A percentile compares a stretch with the other conserved stretches of the same genome.
Evolutionary conservation across 1,140 invertebrate species (phyloP).

Genomic region (Anoplolepis gracilipes): DNA sequence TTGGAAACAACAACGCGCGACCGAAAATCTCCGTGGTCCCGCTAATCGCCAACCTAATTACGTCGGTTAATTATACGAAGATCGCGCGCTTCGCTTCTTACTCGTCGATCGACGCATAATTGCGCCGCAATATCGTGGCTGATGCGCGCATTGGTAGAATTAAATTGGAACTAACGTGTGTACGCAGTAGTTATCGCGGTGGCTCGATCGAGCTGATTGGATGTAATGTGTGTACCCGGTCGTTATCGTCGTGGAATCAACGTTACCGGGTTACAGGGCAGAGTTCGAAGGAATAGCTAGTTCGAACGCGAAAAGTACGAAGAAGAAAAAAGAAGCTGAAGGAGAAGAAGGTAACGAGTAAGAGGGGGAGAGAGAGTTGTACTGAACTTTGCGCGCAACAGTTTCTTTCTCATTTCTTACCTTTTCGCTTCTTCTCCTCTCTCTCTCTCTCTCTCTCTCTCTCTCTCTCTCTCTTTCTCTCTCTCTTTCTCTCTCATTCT

Average conservation of each 20-base stretch:
- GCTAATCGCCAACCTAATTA: constrained; percentile 48
- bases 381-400: constrained; percentile 50
- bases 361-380: constrained; percentile 1
- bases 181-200: constrained; percentile 55
- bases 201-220: constrained; percentile 51
- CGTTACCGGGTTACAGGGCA: constrained; percentile 1
- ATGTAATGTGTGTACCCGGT: constrained; percentile 60
- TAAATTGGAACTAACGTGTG: constrained; percentile 60
- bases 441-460: too few relatives aligned
- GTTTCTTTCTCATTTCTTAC: constrained; percentile 48
- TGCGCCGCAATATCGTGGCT: constrained; percentile 31
- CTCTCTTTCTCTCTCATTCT: too few relatives aligned
- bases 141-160: constrained; percentile 55
- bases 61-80: constrained; percentile 49
- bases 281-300: constrained; percentile 20
- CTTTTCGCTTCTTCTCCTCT: constrained; percentile 3
- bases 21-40: constrained; percentile 1
- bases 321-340: background rate
- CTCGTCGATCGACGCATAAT: constrained; percentile 40
- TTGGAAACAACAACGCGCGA: background rate
- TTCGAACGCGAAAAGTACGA: constrained; percentile 44
- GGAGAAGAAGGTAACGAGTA: background rate
- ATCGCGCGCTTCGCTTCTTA: constrained; percentile 30
- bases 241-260: constrained; percentile 56
- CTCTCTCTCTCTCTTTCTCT: too few relatives aligned